Evolutionary conservation across 1,140 invertebrate genomes (phyloP).

Genomic region (Cyphomyrmex costatus): DNA sequence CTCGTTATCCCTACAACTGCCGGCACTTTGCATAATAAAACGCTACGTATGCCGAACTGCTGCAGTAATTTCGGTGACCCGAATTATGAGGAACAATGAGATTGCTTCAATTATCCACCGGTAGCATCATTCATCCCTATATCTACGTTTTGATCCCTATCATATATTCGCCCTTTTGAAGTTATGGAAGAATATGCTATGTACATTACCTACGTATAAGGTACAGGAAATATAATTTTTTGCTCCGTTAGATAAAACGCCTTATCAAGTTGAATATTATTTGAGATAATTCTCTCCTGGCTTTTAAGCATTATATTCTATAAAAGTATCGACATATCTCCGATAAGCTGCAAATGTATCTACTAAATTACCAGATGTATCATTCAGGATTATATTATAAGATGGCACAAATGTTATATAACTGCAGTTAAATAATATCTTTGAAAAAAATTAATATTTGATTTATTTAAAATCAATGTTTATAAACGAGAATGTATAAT

Average conservation of each 20-base stretch:
- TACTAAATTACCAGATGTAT: neutral
- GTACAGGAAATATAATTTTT: conserved; percentile 25
- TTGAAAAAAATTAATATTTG: neutral
- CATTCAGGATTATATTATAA: neutral
- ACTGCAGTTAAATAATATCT: conserved; percentile 4
- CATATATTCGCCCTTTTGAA: conserved; percentile 42
- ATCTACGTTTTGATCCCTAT: conserved; percentile 21
- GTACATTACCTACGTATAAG: neutral
- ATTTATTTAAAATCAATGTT: neutral
- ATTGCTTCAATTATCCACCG: conserved; percentile 65
- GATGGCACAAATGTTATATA: neutral
- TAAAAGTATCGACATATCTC: conserved; percentile 2
- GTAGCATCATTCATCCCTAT: conserved; percentile 31
- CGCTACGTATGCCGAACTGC: conserved; percentile 65
- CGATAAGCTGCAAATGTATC: neutral
- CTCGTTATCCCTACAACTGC: conserved; percentile 69
- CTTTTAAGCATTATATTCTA: conserved; percentile 39
- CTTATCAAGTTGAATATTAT: conserved; percentile 35
- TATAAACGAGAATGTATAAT: neutral
- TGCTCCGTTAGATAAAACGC: conserved; percentile 13
- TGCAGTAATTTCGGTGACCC: conserved; percentile 60
- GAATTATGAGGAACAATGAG: conserved; percentile 68
- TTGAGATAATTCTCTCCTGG: conserved; percentile 9
- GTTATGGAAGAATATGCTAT: neutral
- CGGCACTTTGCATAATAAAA: conserved; percentile 70